Evolutionary conservation across 2,888 invertebrate genomes (phyloP), one percentile per base, ranked within the genome.

Genomic region (Tipula confusa): DNA sequence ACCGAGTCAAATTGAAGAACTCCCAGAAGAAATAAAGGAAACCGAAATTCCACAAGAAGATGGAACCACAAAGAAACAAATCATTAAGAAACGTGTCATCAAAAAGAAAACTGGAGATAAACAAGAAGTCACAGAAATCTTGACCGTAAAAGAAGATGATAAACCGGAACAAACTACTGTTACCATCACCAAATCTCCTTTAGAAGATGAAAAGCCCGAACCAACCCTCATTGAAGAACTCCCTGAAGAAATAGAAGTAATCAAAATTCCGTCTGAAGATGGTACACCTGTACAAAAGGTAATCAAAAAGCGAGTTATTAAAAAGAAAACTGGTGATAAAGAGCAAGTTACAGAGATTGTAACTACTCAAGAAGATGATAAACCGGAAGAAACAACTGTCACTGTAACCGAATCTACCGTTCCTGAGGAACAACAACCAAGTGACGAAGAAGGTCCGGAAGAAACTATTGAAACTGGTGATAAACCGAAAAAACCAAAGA

Each of bases 61-160:
- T 48, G 86, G 86, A 83, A 86, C 85, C 84, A 29, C 86, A 84
- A 85, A 87, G 85, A 86, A 88, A 86, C 87, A 88, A 85, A 86
- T 86, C 2, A 86, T 86, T n/a, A 88, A 88, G 83, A 88, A 87
- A 64, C 86, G 88, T 28, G 87, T 87, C 6, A 87, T 88, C 83
- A 88, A 87, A 84, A 89, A 88, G 86, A 87, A 86, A 3, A 88
- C 85, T 85, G 90, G 88, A 82, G 85, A 85, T 83, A 88, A 88
- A 86, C 86, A 88, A 81, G 88, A 90, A 85, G 86, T 88, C n/a
- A 89, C 89, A 0, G 87, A 89, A 86, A 88, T 89, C 83, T 86
- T 88, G 11, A 89, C 89, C 1, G 87, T 89, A 29, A 87, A 87
- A 84, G 88, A 89, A 86, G 90, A 89, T 85, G 89, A 87, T n/a